Conservation (phyloP, 2,113 vertebrate species). For the Mystacornis crossleyi region DNA sequence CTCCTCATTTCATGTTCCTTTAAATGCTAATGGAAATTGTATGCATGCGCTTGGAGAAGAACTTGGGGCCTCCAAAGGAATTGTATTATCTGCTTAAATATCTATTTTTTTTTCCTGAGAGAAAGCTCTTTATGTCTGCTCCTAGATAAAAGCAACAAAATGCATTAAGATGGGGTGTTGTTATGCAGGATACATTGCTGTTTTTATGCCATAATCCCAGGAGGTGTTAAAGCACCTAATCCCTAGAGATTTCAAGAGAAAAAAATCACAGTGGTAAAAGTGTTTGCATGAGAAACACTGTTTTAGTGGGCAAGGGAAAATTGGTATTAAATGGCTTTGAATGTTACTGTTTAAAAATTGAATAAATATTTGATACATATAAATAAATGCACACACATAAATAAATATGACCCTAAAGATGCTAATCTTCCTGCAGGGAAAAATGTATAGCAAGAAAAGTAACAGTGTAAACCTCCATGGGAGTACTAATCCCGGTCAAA, state of each 20-base stretch:
- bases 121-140: not conserved
- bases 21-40: constrained; percentile 26
- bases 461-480: not conserved
- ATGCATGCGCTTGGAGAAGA: not conserved
- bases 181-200: not conserved
- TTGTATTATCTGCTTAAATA: not conserved
- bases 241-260: not conserved
- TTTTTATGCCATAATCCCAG: not conserved
- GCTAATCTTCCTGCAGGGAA: not conserved
- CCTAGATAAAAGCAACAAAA: not conserved
- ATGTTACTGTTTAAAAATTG: not conserved
- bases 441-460: not conserved
- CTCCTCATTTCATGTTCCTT: not conserved
- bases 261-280: not conserved
- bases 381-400: not conserved
- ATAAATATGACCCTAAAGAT: not conserved
- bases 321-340: not conserved
- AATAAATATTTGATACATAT: not conserved
- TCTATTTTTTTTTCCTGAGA: not conserved
- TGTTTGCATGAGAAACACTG: not conserved
- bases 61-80: not conserved
- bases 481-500: not conserved
- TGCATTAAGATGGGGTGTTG: not conserved
- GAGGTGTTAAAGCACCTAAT: not conserved
- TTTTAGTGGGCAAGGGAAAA: not conserved